Percentiles rank a stretch among this genome's conserved stretches.
phyloP scores from a whole-genome alignment of 2,113 vertebrate species.

The Microcebus tavaratra region DNA sequence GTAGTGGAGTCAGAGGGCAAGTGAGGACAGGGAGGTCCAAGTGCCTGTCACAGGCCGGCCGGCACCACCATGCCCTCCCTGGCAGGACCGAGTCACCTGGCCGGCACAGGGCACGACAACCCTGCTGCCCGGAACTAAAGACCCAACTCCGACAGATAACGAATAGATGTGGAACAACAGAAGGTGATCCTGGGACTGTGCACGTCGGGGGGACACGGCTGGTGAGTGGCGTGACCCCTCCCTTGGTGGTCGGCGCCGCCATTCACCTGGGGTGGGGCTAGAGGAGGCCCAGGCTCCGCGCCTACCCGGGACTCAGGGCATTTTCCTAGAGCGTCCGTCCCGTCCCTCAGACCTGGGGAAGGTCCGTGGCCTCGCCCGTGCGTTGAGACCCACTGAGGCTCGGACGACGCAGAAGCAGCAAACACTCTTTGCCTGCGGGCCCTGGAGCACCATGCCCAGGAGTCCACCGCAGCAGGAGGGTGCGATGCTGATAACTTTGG shows the following conservation, averaged over 20 bases:
- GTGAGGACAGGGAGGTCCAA: no score
- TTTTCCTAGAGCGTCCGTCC: background rate
- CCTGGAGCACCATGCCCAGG: no score
- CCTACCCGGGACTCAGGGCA: no score
- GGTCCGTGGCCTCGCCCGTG: background rate
- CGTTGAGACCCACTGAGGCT: background rate
- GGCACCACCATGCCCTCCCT: background rate
- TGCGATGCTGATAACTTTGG: no score
- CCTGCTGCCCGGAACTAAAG: background rate
- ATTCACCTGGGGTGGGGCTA: no score
- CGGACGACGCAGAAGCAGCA: background rate
- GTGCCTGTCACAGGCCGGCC: no score
- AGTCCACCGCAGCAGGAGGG: no score
- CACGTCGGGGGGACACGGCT: background rate
- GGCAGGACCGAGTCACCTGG: background rate
- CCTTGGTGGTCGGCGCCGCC: no score
- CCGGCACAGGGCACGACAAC: background rate
- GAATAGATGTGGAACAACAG: background rate
- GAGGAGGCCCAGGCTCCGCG: background rate
- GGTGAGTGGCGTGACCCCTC: no score
- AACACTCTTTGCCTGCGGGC: background rate
- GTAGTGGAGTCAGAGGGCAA: no score
- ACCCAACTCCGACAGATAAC: background rate
- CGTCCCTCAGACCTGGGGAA: background rate
- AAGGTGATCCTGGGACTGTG: background rate